Conservation (phyloP, 1,140 invertebrate genomes). For the Portunus trituberculatus region DNA sequence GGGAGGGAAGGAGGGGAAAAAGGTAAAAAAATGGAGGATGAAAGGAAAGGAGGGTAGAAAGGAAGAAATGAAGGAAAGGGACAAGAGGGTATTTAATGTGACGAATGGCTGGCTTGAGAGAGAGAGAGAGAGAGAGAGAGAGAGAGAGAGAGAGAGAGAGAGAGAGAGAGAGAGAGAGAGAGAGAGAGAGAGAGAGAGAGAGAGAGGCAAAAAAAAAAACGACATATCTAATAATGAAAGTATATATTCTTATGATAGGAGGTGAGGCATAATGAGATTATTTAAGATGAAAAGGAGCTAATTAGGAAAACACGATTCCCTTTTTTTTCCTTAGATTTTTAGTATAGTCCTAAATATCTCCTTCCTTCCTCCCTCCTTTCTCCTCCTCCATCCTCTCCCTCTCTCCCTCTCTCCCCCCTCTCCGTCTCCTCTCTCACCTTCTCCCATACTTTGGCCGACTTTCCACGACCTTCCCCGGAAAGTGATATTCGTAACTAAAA, state of each 20-base stretch:
- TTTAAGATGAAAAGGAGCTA: no score
- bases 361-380: not conserved
- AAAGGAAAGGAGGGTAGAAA: not conserved
- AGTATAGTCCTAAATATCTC: not conserved
- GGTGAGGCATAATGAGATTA: no score
- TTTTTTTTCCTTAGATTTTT: no score
- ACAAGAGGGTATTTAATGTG: no score
- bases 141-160: conserved; percentile 27
- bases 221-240: no score
- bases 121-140: conserved; percentile 40
- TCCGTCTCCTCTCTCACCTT: not conserved
- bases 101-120: not conserved
- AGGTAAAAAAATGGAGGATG: not conserved
- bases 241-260: no score
- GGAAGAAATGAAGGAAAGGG: not conserved
- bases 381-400: not conserved
- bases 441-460: no score
- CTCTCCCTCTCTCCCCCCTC: not conserved
- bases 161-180: no score
- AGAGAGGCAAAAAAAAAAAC: no score
- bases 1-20: not conserved
- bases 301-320: no score
- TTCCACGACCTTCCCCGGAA: no score
- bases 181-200: no score
- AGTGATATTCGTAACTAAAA: not conserved